phyloP scores from a whole-genome alignment of 2,797 vertebrate genomes.

The Diceros bicornis region DNA sequence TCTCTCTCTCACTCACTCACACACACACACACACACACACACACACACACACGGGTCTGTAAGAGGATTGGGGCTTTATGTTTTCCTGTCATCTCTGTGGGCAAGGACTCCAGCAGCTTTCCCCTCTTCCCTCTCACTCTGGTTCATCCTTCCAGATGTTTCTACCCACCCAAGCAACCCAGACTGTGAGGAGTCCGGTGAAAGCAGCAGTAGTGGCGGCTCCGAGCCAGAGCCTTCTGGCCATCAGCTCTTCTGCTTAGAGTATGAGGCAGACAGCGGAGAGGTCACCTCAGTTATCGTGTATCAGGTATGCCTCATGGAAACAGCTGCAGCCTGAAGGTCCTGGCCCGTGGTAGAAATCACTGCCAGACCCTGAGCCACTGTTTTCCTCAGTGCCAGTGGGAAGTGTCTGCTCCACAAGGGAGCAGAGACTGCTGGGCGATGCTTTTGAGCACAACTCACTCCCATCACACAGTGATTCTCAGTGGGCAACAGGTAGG shows the following conservation, averaged over 20 bases:
- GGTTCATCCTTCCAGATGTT: conserved; percentile 79
- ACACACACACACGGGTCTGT: background rate
- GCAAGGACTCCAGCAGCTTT: background rate
- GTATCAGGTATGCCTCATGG: conserved; percentile 91
- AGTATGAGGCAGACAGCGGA: conserved; percentile 95
- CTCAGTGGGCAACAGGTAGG: background rate
- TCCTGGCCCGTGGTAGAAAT: background rate
- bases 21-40: background rate
- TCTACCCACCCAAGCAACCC: conserved; percentile 77
- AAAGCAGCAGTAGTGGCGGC: conserved; percentile 93
- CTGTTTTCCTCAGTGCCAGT: conserved; percentile 28
- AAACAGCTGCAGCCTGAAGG: conserved; percentile 34
- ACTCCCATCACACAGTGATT: background rate
- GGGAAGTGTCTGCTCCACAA: conserved; percentile 22
- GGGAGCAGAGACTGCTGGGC: background rate
- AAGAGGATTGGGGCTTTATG: background rate
- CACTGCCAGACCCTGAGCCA: background rate
- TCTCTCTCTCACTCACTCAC: no score
- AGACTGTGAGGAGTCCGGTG: conserved; percentile 93
- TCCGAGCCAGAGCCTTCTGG: conserved; percentile 91
- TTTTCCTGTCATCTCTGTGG: conserved; percentile 31
- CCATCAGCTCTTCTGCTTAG: conserved; percentile 95
- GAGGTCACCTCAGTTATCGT: conserved; percentile 94
- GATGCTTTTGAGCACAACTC: background rate
- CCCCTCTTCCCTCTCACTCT: conserved; percentile 49